Base-by-base conservation (phyloP, 1,140 invertebrate genomes). In the Halyomorpha halys region DNA sequence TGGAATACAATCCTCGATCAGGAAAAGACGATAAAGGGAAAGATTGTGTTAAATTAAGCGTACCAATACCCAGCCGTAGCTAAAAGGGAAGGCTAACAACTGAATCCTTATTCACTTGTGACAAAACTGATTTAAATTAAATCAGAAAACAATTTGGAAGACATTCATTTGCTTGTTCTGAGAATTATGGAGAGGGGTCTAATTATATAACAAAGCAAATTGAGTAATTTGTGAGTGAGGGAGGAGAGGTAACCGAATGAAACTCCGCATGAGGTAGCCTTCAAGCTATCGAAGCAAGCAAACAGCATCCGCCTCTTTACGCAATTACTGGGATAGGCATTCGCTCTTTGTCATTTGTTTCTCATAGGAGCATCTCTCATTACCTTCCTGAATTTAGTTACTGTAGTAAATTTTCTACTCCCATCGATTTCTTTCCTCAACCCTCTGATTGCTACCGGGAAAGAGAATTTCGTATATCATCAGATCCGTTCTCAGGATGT, bases 71-170 rank as follows among this genome's bases (percentile, higher is more conserved):
- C 19, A 18, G 16, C 47, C 47, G 3, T 21, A 3, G 47, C 47
- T 21, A n/a, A 49, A n/a, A n/a, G 47, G 19, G 16, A 18, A 49
- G 16, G 19, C 16, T 13, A n/a, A n/a, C 16, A 21, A 18, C 47
- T n/a, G 47, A 49, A 21, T 49, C 47, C 47, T 49, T 59, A 59
- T 18, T 59, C 54, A 23, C 54, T 59, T 59, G 16, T n/a, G 47
- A 27, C 15, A 47, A 51, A 67, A 67, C 64, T 62, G 62, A 68
- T 66, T 68, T 66, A 68, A 66, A 66, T 68, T 66, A 66, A 66
- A 66, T 68, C 65, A 68, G 65, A 62, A 68, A 68, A 68, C 67
- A 68, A 68, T 66, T 66, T 64, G 18, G 49, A 66, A 68, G 61
- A 68, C 65, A 53, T 66, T 64, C 59, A 59, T 59, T 59, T 59